A percentile compares a stretch with the other conserved stretches of the same genome.
Evolutionary conservation across 1,140 invertebrate species (phyloP).

Genomic region (Bacillus rossius): DNA sequence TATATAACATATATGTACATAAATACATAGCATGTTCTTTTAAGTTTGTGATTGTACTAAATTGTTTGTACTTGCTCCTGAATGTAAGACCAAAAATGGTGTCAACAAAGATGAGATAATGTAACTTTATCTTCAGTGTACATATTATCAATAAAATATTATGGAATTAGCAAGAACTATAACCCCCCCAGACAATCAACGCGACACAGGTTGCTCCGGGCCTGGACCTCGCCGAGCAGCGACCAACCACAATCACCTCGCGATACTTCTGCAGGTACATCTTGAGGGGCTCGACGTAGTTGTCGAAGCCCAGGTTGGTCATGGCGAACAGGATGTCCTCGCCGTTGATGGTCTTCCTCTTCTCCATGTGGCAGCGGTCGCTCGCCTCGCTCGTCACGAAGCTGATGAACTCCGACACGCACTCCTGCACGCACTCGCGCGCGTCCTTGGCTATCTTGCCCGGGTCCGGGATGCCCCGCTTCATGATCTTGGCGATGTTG

Average conservation of each 20-base stretch:
- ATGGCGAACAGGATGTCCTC: constrained; percentile 98
- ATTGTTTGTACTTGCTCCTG: too few relatives aligned
- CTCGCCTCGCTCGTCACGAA: constrained; percentile 99
- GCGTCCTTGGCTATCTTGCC: constrained; percentile 99
- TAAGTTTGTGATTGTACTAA: too few relatives aligned
- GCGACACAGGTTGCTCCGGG: too few relatives aligned
- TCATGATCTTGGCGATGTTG: constrained; percentile 99
- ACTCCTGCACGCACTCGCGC: constrained; percentile 98
- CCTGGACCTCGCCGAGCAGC: too few relatives aligned
- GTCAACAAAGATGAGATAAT: too few relatives aligned
- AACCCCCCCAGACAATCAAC: too few relatives aligned
- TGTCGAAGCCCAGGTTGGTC: constrained; percentile 95
- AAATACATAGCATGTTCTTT: too few relatives aligned
- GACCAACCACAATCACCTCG: constrained; percentile 64
- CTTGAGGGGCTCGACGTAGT: constrained; percentile 96
- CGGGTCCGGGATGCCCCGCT: constrained; percentile 90
- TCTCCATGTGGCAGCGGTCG: constrained; percentile 95
- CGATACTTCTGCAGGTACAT: constrained; percentile 95
- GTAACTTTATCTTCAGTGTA: too few relatives aligned
- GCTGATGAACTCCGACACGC: constrained; percentile 98
- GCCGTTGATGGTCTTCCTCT: constrained; percentile 98
- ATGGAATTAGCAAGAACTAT: too few relatives aligned
- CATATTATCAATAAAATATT: too few relatives aligned
- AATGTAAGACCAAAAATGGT: too few relatives aligned
- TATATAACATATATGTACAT: too few relatives aligned